Conservation (phyloP, 1,140 invertebrate genomes). For the Marisa cornuarietis region DNA sequence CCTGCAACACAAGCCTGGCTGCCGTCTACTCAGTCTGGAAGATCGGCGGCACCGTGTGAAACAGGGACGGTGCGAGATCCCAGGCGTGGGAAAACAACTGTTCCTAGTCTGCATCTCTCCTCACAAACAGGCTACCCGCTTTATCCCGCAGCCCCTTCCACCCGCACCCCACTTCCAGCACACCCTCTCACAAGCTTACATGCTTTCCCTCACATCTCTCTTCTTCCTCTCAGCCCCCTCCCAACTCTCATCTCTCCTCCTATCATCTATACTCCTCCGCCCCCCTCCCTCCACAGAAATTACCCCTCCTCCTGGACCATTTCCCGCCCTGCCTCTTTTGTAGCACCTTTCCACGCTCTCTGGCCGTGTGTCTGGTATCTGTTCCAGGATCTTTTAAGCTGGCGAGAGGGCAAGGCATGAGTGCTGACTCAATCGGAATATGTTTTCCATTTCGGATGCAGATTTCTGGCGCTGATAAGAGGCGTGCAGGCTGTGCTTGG, state of each 20-base stretch:
- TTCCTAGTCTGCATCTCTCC: no score
- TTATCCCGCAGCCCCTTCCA: no score
- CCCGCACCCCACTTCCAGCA: neutral
- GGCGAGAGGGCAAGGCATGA: constrained; percentile 10
- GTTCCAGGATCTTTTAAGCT: neutral
- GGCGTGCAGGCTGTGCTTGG: no score
- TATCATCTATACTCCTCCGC: neutral
- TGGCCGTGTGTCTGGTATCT: constrained; percentile 3
- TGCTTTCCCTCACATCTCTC: constrained; percentile 3
- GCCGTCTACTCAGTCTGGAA: neutral
- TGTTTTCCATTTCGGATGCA: constrained; percentile 22
- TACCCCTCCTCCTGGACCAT: neutral
- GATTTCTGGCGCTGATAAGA: constrained; percentile 4
- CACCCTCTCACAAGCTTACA: neutral
- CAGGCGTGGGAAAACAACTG: no score
- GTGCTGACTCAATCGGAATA: constrained; percentile 21
- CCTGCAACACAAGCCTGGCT: neutral
- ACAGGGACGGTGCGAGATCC: no score
- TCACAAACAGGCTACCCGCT: no score
- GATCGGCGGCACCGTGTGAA: neutral
- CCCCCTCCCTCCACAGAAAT: neutral
- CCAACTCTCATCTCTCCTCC: neutral
- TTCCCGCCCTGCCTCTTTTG: neutral
- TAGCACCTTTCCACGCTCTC: neutral
- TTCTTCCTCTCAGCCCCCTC: neutral